Percentiles rank a stretch among this genome's conserved stretches.
phyloP scores from a whole-genome alignment of 2,113 vertebrate genomes.

The Acinonyx jubatus region DNA sequence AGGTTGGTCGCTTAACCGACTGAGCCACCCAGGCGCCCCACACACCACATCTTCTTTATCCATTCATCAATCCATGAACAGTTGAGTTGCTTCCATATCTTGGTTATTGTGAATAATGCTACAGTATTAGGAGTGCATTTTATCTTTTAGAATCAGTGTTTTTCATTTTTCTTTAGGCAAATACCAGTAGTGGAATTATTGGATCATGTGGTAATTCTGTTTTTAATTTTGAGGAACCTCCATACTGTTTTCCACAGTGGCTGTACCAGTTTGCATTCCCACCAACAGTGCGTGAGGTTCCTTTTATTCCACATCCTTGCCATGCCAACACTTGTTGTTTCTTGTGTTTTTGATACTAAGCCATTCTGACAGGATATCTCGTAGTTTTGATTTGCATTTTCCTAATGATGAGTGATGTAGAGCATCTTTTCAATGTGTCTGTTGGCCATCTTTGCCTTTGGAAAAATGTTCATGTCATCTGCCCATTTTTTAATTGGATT shows the following conservation, averaged over 20 bases:
- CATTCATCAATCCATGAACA: neutral
- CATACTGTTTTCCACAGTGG: neutral
- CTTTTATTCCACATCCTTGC: neutral
- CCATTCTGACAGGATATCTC: neutral
- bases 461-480: neutral
- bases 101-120: neutral
- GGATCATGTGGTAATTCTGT: neutral
- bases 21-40: no score
- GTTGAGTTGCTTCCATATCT: neutral
- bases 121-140: neutral
- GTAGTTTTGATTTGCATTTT: neutral
- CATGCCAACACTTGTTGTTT: neutral
- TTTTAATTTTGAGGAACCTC: neutral
- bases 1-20: no score
- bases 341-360: neutral
- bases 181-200: neutral
- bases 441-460: neutral
- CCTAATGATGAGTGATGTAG: neutral
- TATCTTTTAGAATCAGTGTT: neutral
- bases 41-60: neutral
- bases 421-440: neutral
- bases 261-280: neutral
- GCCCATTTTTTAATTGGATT: neutral
- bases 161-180: neutral
- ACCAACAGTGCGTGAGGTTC: neutral